Base-by-base conservation (phyloP, 2,888 invertebrate species). In the Andrena hattorfiana region DNA sequence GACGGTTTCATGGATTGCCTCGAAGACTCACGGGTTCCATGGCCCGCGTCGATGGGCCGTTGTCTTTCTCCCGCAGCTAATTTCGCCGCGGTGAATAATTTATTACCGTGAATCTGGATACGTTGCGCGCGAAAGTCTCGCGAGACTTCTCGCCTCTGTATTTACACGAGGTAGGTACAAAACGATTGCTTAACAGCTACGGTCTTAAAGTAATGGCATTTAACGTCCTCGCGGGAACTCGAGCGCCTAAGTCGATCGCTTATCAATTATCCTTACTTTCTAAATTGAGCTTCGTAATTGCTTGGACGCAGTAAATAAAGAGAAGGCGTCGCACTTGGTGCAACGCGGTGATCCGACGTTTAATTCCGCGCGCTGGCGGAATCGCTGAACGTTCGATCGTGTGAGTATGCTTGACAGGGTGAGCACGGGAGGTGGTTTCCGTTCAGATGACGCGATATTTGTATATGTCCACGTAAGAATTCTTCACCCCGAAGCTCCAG, bases 381-480 rank as follows among this genome's bases (percentile, higher is more conserved):
- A 69, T 8, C n/a, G 6, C 13, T 68, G 32, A n/a, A 13, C 49
- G 30, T 42, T 20, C 28, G 13, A 51, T n/a, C n/a, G n/a, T n/a
- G n/a, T n/a, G n/a, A n/a, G n/a, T n/a, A n/a, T n/a, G n/a, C n/a
- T n/a, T 23, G 42, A 42, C 42, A 13, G 13, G 13, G 13, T 23
- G 28, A 54, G 10, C 28, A 51, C 13, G 54, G 28, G 6, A 32
- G 0, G 13, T 28, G 26, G 10, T 2, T 23, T 30, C 5, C 7
- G 35, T 0, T 86, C 42, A 76, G 4, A 73, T 32, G 5, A 78
- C 49, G n/a, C 28, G 75, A n/a, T 87, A 64, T 35, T 70, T 79
- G 80, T 92, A 93, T 68, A 96, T 95, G 70, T 96, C 94, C 0
- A 97, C 95, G 68, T 95, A 94, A 0, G 97, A 95, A n/a, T 95